These are phyloP conservation scores for Meles meles DNA, from an alignment of 2,113 vertebrate species.

Conservation along the genomic window DNA sequence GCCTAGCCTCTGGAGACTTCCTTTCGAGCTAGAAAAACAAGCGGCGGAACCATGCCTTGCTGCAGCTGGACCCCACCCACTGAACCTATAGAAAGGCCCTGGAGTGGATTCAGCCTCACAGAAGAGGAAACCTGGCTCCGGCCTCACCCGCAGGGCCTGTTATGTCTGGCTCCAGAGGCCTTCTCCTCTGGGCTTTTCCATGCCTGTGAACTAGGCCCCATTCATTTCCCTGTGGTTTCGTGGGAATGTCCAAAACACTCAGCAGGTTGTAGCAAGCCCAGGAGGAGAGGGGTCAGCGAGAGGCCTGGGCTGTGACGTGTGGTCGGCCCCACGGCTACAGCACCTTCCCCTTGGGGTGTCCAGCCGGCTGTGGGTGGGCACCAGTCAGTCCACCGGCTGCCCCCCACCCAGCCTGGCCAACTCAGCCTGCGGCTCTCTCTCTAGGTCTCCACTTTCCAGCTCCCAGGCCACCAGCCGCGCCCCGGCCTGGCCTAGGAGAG, in stretches of 20 bases:
- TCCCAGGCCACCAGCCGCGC: neutral
- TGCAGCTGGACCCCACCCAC: slow-evolving; percentile 1
- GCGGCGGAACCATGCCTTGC: neutral
- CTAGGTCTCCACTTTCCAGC: neutral
- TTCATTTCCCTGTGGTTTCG: slow-evolving; percentile 69
- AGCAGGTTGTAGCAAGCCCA: slow-evolving; percentile 60
- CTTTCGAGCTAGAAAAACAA: slow-evolving; percentile 59
- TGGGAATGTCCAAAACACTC: slow-evolving; percentile 50
- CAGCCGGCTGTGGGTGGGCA: neutral
- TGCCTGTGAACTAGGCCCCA: slow-evolving; percentile 61
- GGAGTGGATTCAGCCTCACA: neutral
- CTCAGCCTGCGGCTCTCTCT: neutral
- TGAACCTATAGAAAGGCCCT: slow-evolving; percentile 37
- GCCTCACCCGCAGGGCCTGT: slow-evolving; percentile 61
- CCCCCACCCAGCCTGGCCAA: neutral
- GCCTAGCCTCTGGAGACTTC: slow-evolving; percentile 55
- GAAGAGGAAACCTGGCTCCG: slow-evolving; percentile 65
- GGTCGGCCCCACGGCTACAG: neutral
- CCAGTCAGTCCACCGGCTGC: neutral
- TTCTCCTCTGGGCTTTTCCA: slow-evolving; percentile 69
- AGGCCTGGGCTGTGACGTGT: slow-evolving; percentile 8
- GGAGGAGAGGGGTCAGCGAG: slow-evolving; percentile 59
- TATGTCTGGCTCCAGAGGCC: slow-evolving; percentile 64
- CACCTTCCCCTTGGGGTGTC: neutral
- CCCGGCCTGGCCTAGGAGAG: neutral